phyloP scores from a whole-genome alignment of 2,888 invertebrate genomes.

The Dynastes tityus region DNA sequence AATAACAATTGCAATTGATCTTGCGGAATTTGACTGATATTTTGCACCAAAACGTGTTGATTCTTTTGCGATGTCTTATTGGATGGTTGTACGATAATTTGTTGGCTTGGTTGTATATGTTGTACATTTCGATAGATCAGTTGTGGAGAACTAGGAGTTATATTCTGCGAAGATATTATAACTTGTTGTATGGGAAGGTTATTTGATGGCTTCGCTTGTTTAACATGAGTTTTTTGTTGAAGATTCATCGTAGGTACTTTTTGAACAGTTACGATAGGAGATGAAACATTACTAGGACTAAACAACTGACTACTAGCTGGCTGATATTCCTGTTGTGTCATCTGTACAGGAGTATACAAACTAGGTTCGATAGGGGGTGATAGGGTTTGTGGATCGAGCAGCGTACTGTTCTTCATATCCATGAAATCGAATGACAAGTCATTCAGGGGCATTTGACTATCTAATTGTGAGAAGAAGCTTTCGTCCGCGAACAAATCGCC shows the following conservation, averaged over 20 bases:
- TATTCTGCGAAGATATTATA: conserved; percentile 61
- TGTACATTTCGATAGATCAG: conserved; percentile 65
- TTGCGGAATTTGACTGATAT: conserved; percentile 64
- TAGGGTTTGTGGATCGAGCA: conserved; percentile 60
- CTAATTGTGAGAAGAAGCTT: conserved; percentile 70
- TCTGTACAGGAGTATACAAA: conserved; percentile 36
- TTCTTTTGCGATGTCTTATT: conserved; percentile 56
- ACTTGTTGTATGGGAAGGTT: conserved; percentile 53
- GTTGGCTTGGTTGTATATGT: conserved; percentile 57
- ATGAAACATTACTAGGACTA: conserved; percentile 9
- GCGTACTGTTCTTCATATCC: conserved; percentile 62
- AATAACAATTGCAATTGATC: conserved; percentile 74
- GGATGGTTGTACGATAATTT: conserved; percentile 56
- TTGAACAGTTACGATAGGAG: conserved; percentile 61
- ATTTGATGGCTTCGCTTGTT: conserved; percentile 17
- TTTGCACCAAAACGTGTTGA: conserved; percentile 66
- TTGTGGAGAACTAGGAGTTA: conserved; percentile 58
- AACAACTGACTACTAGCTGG: conserved; percentile 43
- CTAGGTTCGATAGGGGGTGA: conserved; percentile 56
- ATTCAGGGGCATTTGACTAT: conserved; percentile 71
- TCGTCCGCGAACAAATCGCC: conserved; percentile 73
- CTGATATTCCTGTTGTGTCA: conserved; percentile 42
- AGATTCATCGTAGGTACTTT: conserved; percentile 53
- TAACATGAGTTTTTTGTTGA: conserved; percentile 54
- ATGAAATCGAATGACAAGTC: conserved; percentile 71